A percentile compares a stretch with the other conserved stretches of the same genome.
Evolutionary conservation across 1,140 invertebrate genomes (phyloP).

Genomic region (Pectinophora gossypiella): DNA sequence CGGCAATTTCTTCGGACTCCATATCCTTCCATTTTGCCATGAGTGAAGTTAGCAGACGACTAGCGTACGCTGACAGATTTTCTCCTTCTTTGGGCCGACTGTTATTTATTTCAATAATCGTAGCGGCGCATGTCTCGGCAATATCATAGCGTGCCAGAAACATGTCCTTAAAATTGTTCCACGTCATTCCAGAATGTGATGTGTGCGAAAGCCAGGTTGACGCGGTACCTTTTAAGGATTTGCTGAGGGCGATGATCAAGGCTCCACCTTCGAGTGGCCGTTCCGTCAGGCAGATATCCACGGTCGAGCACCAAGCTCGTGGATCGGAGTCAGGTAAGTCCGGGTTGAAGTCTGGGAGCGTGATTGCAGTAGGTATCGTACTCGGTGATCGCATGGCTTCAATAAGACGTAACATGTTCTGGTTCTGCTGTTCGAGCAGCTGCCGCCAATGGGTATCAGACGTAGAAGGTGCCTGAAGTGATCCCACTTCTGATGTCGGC

Average conservation of each 20-base stretch:
- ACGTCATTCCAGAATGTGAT: conserved; percentile 23
- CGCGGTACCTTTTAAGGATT: neutral
- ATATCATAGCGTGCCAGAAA: neutral
- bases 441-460: neutral
- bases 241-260: neutral
- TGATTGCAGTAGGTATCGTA: neutral
- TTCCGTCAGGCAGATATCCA: conserved; percentile 1
- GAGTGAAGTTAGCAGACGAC: conserved; percentile 2
- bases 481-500: neutral
- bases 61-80: conserved; percentile 4
- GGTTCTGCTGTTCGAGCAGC: neutral
- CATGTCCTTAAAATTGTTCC: conserved; percentile 12
- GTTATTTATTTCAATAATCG: neutral
- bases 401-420: neutral
- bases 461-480: neutral
- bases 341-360: conserved; percentile 1
- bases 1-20: neutral
- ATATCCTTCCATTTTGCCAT: neutral
- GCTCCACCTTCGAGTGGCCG: neutral
- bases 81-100: neutral
- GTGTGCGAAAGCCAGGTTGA: neutral
- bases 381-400: neutral
- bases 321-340: neutral
- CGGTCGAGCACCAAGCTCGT: conserved; percentile 1
- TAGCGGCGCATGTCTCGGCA: neutral